Percentiles rank a stretch among this genome's conserved stretches.
These are phyloP conservation scores for Coryphaenoides rupestris DNA, from an alignment of 2,113 vertebrate genomes.

Conservation along the genomic window DNA sequence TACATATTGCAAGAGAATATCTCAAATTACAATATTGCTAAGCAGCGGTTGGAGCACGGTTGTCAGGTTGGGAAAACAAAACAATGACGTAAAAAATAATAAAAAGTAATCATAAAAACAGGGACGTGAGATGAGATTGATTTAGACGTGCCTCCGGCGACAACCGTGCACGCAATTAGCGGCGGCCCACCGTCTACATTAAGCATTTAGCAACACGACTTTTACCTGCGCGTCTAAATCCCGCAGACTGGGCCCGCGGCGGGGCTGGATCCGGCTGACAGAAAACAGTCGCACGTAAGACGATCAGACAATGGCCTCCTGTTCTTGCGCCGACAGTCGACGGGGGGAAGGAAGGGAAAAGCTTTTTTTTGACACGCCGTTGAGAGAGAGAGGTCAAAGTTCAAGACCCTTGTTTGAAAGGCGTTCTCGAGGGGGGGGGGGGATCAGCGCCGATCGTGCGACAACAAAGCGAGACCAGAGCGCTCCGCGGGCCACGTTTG, in stretches of 20 bases:
- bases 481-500: slow-evolving; percentile 20
- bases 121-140: neutral
- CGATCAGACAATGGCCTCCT: slow-evolving; percentile 14
- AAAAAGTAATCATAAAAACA: neutral
- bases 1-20: too few species aligned
- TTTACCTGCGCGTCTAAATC: neutral
- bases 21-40: neutral
- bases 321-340: slow-evolving; percentile 26
- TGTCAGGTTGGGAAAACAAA: neutral
- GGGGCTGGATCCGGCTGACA: slow-evolving; percentile 10
- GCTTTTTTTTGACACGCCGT: slow-evolving; percentile 43
- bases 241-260: neutral
- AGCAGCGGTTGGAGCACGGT: neutral
- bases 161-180: neutral
- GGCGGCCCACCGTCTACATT: too few species aligned
- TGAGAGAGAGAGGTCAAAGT: slow-evolving; percentile 52
- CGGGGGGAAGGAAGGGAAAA: slow-evolving; percentile 16
- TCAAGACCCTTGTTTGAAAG: slow-evolving; percentile 31
- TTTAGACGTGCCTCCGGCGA: neutral
- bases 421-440: slow-evolving; percentile 12
- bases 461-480: slow-evolving; percentile 32
- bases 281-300: slow-evolving; percentile 6
- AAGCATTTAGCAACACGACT: too few species aligned
- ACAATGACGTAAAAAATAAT: neutral
- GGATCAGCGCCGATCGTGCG: slow-evolving; percentile 40